Conservation (phyloP, 1,140 invertebrate genomes). For the Lasaia peninsularis region DNA sequence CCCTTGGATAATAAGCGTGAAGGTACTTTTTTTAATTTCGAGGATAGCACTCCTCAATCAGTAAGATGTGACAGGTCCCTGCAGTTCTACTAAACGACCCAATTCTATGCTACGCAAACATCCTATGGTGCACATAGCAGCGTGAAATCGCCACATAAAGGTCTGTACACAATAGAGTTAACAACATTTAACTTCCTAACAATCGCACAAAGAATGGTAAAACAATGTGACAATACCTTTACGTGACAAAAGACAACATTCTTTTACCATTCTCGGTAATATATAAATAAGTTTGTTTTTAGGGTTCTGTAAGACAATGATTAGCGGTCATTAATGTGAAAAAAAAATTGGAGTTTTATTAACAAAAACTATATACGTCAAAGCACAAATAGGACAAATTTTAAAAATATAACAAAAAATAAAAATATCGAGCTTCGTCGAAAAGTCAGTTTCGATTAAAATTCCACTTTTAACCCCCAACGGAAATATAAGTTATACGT, state of each 20-base stretch:
- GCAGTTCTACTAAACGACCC: slow-evolving; percentile 65
- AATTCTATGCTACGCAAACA: slow-evolving; percentile 61
- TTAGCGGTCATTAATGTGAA: no score
- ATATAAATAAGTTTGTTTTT: neutral
- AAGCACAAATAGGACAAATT: no score
- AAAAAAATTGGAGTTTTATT: no score
- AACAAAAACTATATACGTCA: no score
- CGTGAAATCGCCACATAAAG: slow-evolving; percentile 47
- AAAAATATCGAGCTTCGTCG: no score
- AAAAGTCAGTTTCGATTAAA: no score
- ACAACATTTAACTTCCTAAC: slow-evolving; percentile 74
- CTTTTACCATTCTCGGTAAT: slow-evolving; percentile 55
- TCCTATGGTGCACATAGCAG: slow-evolving; percentile 37
- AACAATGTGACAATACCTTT: slow-evolving; percentile 54
- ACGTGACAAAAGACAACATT: slow-evolving; percentile 47
- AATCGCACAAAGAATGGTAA: slow-evolving; percentile 63
- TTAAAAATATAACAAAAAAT: no score
- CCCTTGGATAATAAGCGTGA: no score
- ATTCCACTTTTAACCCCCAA: no score
- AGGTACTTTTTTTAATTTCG: no score
- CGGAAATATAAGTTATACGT: no score
- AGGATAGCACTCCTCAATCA: slow-evolving; percentile 24
- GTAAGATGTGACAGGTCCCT: slow-evolving; percentile 52
- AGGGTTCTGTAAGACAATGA: neutral
- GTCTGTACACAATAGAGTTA: slow-evolving; percentile 51